Percentiles rank a stretch among this genome's conserved stretches.
These are phyloP conservation scores for Athrips mouffetella DNA, from an alignment of 2,888 invertebrate species.

Conservation along the genomic window DNA sequence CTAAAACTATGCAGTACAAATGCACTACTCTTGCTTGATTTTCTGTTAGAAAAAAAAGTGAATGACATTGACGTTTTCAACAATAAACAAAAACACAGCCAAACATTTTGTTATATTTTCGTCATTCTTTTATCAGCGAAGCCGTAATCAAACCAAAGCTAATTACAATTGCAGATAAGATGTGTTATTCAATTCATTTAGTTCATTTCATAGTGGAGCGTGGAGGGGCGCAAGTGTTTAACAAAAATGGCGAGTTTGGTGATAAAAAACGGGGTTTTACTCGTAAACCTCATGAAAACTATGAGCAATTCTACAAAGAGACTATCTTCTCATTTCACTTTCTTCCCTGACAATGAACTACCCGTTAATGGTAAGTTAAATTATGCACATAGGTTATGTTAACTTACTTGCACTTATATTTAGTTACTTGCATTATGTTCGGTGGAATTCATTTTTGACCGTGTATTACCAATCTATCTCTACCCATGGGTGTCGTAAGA, in stretches of 20 bases:
- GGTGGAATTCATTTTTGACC: too few relatives aligned
- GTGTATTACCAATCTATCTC: too few relatives aligned
- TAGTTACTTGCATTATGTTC: too few relatives aligned
- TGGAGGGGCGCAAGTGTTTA: constrained; percentile 23
- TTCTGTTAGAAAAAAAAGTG: background rate
- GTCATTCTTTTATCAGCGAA: constrained; percentile 21
- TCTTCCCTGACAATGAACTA: constrained; percentile 75
- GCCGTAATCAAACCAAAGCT: constrained; percentile 47
- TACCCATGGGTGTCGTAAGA: too few relatives aligned
- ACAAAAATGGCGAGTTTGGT: constrained; percentile 52
- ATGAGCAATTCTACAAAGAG: constrained; percentile 51
- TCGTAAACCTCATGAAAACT: constrained; percentile 52
- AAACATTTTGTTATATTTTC: constrained; percentile 9
- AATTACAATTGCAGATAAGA: constrained; percentile 72
- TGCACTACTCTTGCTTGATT: too few relatives aligned
- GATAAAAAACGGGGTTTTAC: constrained; percentile 40
- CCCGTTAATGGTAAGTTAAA: constrained; percentile 66
- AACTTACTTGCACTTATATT: too few relatives aligned
- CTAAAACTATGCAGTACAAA: too few relatives aligned
- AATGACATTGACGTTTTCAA: constrained; percentile 2
- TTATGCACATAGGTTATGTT: constrained; percentile 1
- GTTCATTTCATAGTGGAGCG: constrained; percentile 32
- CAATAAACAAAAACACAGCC: constrained; percentile 2
- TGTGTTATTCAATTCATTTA: constrained; percentile 45
- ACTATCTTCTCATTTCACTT: constrained; percentile 79